These are phyloP conservation scores for Silurus lanzhouensis DNA, from an alignment of 2,797 vertebrate genomes.

Conservation along the genomic window DNA sequence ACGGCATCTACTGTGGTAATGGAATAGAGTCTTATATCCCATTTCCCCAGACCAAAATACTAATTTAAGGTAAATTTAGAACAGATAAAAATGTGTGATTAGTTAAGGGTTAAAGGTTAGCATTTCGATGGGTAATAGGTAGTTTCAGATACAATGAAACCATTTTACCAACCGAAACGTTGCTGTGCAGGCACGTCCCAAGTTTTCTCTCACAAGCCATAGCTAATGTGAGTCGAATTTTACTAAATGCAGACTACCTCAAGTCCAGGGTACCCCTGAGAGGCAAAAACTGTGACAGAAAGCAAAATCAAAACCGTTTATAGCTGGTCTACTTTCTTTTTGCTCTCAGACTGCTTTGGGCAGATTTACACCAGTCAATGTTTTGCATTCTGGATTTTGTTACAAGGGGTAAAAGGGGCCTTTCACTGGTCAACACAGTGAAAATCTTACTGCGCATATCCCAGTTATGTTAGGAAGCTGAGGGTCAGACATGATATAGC, in stretches of 20 bases:
- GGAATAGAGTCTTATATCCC: no score
- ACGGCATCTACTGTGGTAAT: no score
- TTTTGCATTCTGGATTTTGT: no score
- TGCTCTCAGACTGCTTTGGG: background rate
- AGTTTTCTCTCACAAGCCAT: background rate
- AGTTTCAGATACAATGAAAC: background rate
- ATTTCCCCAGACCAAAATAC: no score
- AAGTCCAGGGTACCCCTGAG: background rate
- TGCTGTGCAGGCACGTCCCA: background rate
- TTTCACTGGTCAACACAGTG: no score
- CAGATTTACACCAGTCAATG: background rate
- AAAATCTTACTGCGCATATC: no score
- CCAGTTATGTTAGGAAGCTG: no score
- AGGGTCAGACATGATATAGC: no score
- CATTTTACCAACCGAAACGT: background rate
- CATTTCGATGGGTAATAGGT: background rate
- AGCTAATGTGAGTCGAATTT: background rate
- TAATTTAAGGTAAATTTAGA: no score
- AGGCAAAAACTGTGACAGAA: background rate
- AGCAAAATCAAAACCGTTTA: background rate
- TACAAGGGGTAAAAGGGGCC: no score
- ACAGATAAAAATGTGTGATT: no score
- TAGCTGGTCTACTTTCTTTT: background rate
- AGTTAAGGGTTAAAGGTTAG: background rate
- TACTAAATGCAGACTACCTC: background rate